These are phyloP conservation scores for Xiphophorus maculatus DNA, from an alignment of 2,113 vertebrate species.

Conservation along the genomic window DNA sequence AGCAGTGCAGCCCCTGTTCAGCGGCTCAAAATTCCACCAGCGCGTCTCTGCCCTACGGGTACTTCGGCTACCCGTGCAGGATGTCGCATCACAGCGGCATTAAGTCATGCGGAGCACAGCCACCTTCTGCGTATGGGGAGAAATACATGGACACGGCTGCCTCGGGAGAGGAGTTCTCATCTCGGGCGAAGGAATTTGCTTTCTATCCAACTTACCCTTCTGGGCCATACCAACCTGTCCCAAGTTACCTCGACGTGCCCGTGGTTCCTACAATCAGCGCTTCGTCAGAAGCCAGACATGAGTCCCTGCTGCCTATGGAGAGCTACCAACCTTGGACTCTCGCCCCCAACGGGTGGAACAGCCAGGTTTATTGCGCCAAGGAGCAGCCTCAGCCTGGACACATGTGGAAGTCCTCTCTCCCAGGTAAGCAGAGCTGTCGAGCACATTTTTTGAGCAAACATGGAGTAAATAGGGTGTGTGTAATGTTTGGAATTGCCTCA, in stretches of 20 bases:
- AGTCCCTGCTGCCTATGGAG: constrained; percentile 92
- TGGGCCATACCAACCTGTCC: constrained; percentile 94
- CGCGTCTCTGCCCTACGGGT: constrained; percentile 94
- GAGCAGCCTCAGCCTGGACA: constrained; percentile 93
- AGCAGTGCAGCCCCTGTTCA: constrained; percentile 96
- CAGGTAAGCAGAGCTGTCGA: constrained; percentile 80
- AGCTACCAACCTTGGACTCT: constrained; percentile 97
- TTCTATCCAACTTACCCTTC: constrained; percentile 96
- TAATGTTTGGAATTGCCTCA: constrained; percentile 14
- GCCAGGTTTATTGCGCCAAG: constrained; percentile 97
- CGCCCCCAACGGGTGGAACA: constrained; percentile 92
- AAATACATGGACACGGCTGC: constrained; percentile 96
- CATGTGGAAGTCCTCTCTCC: constrained; percentile 95
- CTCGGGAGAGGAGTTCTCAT: constrained; percentile 92
- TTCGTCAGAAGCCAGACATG: constrained; percentile 90
- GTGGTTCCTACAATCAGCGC: constrained; percentile 92
- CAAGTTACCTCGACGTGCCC: constrained; percentile 95
- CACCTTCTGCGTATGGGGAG: constrained; percentile 89
- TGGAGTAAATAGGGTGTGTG: neutral
- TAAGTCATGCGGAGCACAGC: constrained; percentile 91
- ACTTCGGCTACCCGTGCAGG: constrained; percentile 96
- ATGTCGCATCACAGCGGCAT: constrained; percentile 92
- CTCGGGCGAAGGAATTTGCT: constrained; percentile 95
- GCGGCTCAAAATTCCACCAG: constrained; percentile 92
- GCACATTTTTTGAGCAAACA: neutral